Base-by-base conservation (phyloP, 2,113 vertebrate species). In the Crotalus tigris region DNA sequence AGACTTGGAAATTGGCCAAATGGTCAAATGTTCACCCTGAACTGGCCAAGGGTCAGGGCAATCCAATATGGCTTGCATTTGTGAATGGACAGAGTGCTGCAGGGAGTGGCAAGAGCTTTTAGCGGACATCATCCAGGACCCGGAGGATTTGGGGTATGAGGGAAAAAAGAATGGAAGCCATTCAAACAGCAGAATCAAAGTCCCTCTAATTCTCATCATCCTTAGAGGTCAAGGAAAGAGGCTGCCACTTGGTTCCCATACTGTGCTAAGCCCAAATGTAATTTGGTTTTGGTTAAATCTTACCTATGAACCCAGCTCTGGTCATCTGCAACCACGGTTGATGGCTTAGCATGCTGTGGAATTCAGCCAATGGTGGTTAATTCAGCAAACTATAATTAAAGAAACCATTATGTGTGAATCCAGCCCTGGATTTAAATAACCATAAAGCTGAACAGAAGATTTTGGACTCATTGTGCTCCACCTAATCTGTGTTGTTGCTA, bases 61-160 rank as follows among this genome's bases (percentile, higher is more conserved):
- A 93, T 90, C 92, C 94, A 93, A 44, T 13, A 90, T 91, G 95
- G 94, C 92, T 90, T 69, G 88, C 93, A 92, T 96, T 95, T 94
- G 92, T 57, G 69, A 85, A 0, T 0, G 1, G 87, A 93, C 92
- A 57, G 24, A 39, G 39, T 33, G 8, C 61, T 44, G n/a, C 17
- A 2, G n/a, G n/a, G 13, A 57, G 13, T 19, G 13, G 55, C 59
- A 2, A 75, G 24, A 57, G 88, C 90, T 85, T 54, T 92, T 51
- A 57, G 90, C 0, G 0, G 0, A 1, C 51, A 90, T 17, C 58
- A 15, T 39, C 55, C 51, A 39, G 88, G 88, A 24, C 53, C 39
- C 11, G 33, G 10, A 86, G 10, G 10, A 46, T 8, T 55, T 15
- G 10, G 33, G 24, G 12, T 9, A 15, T 58, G 39, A 54, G 3